Percentiles rank a stretch among this genome's conserved stretches.
phyloP scores from a whole-genome alignment of 2,113 vertebrate species.

The Echinops telfairi region DNA sequence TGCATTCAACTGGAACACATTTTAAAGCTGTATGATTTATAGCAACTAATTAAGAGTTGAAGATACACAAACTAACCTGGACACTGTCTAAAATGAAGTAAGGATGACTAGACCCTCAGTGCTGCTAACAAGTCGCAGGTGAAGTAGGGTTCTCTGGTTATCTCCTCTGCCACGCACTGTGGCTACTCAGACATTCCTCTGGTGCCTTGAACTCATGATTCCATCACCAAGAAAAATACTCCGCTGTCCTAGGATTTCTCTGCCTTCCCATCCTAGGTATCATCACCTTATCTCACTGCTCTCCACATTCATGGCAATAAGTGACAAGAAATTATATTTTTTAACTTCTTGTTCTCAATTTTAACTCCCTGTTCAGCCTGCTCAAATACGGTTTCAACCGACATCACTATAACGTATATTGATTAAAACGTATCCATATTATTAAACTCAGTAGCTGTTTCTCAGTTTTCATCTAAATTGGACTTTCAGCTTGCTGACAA shows the following conservation, averaged over 20 bases:
- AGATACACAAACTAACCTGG: too few species aligned
- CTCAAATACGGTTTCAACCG: background rate
- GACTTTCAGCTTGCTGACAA: background rate
- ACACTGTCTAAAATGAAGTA: too few species aligned
- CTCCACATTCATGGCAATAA: background rate
- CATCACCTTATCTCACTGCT: background rate
- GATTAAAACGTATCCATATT: background rate
- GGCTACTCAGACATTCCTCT: background rate
- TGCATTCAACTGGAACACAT: too few species aligned
- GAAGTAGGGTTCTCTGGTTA: background rate
- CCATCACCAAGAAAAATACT: background rate
- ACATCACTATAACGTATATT: background rate
- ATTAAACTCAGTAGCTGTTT: background rate
- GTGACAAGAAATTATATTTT: background rate
- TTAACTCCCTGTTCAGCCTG: background rate
- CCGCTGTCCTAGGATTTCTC: background rate
- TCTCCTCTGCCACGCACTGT: background rate
- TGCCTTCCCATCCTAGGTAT: background rate
- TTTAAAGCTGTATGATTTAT: too few species aligned
- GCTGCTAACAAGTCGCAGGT: too few species aligned
- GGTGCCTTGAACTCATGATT: background rate
- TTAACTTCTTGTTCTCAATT: background rate
- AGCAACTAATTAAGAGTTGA: too few species aligned
- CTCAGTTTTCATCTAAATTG: background rate
- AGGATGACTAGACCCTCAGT: too few species aligned